A percentile compares a stretch with the other conserved stretches of the same genome.
These are phyloP conservation scores for Phalloptychus januarius DNA, from an alignment of 2,797 vertebrate species.

Conservation along the genomic window DNA sequence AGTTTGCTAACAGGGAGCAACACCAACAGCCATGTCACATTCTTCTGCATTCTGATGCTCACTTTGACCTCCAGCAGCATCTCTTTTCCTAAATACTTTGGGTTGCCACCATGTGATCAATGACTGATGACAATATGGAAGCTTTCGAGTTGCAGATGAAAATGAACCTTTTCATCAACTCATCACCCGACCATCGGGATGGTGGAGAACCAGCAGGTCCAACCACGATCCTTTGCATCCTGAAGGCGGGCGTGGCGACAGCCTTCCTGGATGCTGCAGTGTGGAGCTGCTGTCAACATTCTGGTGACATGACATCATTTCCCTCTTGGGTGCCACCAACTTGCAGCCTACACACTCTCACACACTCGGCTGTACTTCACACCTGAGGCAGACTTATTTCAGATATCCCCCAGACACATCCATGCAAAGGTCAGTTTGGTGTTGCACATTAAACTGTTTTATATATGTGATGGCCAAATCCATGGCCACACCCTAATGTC, in stretches of 20 bases:
- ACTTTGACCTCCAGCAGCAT: background rate
- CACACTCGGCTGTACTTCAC: too few species aligned
- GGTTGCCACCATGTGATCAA: background rate
- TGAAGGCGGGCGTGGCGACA: background rate
- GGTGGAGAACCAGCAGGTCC: background rate
- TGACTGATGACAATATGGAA: background rate
- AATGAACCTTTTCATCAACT: background rate
- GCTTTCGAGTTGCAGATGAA: background rate
- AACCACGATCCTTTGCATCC: background rate
- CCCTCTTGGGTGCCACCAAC: background rate
- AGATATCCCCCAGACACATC: too few species aligned
- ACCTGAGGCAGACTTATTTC: too few species aligned
- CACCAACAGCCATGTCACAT: background rate
- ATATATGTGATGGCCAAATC: too few species aligned
- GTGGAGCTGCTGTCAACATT: background rate
- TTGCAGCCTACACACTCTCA: too few species aligned
- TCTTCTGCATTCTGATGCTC: background rate
- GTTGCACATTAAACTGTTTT: too few species aligned
- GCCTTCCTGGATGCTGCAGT: background rate
- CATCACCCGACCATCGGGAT: background rate
- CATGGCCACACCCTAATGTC: too few species aligned
- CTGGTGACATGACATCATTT: too few species aligned
- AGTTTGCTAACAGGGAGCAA: background rate
- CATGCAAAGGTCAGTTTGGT: too few species aligned
- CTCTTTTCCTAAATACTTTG: background rate